Conservation (phyloP, 2,888 invertebrate genomes). For the Spodoptera exigua region DNA sequence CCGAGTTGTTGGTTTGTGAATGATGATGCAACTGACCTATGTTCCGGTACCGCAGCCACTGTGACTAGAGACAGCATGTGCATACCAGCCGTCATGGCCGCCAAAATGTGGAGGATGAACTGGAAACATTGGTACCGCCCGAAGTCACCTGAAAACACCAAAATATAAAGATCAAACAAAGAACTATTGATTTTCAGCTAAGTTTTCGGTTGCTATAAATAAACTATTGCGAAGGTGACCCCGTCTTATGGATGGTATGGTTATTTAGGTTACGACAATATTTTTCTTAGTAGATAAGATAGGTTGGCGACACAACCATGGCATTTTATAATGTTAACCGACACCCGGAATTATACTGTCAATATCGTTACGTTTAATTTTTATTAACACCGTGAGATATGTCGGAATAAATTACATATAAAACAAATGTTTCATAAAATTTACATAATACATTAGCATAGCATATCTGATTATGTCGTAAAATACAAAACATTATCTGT, state of each 20-base stretch:
- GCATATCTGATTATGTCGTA: too few species aligned
- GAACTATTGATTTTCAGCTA: conserved; percentile 9
- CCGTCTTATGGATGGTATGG: conserved; percentile 2
- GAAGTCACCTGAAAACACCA: conserved; percentile 92
- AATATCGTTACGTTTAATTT: conserved; percentile 1
- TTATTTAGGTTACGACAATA: conserved; percentile 42
- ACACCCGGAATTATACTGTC: background rate
- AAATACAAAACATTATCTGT: too few species aligned
- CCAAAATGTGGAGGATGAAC: conserved; percentile 93
- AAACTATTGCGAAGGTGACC: conserved; percentile 4
- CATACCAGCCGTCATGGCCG: conserved; percentile 94
- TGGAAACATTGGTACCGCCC: conserved; percentile 95
- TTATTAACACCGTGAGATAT: conserved; percentile 5
- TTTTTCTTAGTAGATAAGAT: conserved; percentile 29
- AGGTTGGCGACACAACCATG: conserved; percentile 13
- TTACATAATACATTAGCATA: too few species aligned
- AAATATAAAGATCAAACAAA: conserved; percentile 18
- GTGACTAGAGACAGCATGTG: conserved; percentile 95
- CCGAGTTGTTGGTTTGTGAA: conserved; percentile 14
- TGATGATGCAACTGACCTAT: conserved; percentile 82
- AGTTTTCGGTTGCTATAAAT: conserved; percentile 12
- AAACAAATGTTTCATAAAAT: too few species aligned
- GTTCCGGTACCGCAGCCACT: conserved; percentile 94
- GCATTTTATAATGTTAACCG: conserved; percentile 23
- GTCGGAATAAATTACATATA: too few species aligned